Base-by-base conservation (phyloP, 2,113 vertebrate genomes). In the Hirundichthys speculiger region DNA sequence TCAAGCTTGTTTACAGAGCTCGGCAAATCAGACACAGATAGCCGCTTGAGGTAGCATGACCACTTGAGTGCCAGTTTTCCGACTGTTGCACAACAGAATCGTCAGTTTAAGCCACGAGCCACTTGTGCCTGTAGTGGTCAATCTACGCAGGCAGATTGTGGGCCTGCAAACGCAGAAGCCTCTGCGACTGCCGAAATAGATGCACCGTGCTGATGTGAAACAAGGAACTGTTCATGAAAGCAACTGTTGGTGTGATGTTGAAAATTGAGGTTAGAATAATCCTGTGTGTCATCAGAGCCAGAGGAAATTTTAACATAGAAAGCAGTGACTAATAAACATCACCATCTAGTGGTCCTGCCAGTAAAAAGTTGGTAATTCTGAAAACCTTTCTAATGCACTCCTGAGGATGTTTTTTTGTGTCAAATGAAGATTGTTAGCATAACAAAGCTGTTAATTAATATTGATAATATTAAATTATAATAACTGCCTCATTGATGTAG, bases 291-390 rank as follows among this genome's bases (percentile, higher is more conserved):
- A 42, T 16, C 21, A 16, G 42, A 51, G 27, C 0, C 3, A 41
- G 27, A n/a, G 10, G 1, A 7, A 39, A 56, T 14, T 51, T 2
- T 41, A 15, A 20, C 30, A 41, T 0, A 47, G 9, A 10, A 24
- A 39, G 22, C 38, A 59, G 61, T 46, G 13, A 12, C 52, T 76
- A 71, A 13, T 42, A 67, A 82, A 79, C 53, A 83, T 64, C 79
- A n/a, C 85, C 90, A 89, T 87, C 91, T 90, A 86, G 87, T 80
- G 90, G 50, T 34, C 11, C 9, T 34, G 7, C 11, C 30, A 34
- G 6, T 34, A 1, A 34, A 34, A 34, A 4, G n/a, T n/a, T n/a
- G n/a, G n/a, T n/a, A n/a, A n/a, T n/a, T n/a, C n/a, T n/a, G n/a
- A 27, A 34, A 34, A 34, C 30, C 30, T 34, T 34, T 34, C 30